phyloP scores from a whole-genome alignment of 2,888 invertebrate species.

The Perizoma flavofasciatum region DNA sequence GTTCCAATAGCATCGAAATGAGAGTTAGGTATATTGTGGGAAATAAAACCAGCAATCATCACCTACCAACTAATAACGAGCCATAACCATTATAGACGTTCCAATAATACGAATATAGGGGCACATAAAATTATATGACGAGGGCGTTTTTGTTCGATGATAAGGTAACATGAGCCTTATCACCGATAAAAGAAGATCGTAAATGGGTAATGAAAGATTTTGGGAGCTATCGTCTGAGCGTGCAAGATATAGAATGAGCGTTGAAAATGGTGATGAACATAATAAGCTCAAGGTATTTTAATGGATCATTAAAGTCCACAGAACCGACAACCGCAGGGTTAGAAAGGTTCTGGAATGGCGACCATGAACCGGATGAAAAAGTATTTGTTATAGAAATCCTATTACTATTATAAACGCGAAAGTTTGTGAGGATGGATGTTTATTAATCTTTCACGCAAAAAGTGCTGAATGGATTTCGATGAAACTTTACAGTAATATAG shows the following conservation, averaged over 20 bases:
- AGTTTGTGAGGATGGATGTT: too few relatives aligned
- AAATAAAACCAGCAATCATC: slow-evolving; percentile 23
- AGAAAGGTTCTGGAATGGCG: too few relatives aligned
- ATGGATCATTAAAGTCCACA: too few relatives aligned
- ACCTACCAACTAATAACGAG: slow-evolving; percentile 30
- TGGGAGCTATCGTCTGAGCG: slow-evolving; percentile 27
- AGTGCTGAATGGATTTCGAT: too few relatives aligned
- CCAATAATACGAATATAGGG: slow-evolving; percentile 45
- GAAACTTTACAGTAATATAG: too few relatives aligned
- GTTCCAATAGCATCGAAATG: slow-evolving; percentile 2
- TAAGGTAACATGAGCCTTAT: slow-evolving; percentile 42
- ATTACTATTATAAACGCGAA: too few relatives aligned
- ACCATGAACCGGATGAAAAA: too few relatives aligned
- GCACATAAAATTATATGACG: slow-evolving; percentile 47
- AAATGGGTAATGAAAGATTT: slow-evolving; percentile 34
- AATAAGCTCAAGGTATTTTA: slow-evolving; percentile 8
- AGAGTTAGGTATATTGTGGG: background rate
- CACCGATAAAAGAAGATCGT: slow-evolving; percentile 32
- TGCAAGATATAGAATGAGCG: slow-evolving; percentile 15
- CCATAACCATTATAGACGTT: slow-evolving; percentile 43
- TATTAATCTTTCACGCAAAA: too few relatives aligned
- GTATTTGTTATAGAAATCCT: too few relatives aligned
- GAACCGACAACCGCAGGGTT: too few relatives aligned
- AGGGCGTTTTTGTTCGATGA: slow-evolving; percentile 34
- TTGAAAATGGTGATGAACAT: slow-evolving; percentile 21